phyloP scores from a whole-genome alignment of 1,140 invertebrate species.

The Drosophila repleta region DNA sequence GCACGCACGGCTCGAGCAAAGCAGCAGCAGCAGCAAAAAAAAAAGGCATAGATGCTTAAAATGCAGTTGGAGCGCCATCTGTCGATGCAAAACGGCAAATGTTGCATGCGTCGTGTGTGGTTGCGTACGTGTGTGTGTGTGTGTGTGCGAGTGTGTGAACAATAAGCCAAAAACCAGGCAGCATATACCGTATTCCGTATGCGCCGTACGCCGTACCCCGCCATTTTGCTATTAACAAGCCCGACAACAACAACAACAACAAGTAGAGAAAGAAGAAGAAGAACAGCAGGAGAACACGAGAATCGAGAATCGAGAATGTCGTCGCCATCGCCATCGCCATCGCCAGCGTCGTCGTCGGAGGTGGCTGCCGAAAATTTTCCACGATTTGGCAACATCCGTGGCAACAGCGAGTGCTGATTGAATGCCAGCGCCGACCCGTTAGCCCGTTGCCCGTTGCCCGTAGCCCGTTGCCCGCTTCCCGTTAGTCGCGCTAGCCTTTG shows the following conservation, averaged over 20 bases:
- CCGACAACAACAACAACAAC: constrained; percentile 16
- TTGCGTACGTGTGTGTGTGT: constrained; percentile 12
- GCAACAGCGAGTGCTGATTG: constrained; percentile 41
- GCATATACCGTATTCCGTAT: not conserved
- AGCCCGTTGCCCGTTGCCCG: not conserved
- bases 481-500: constrained; percentile 17
- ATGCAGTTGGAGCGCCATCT: constrained; percentile 47
- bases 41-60: constrained; percentile 24
- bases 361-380: constrained; percentile 57
- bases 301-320: constrained; percentile 35
- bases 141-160: constrained; percentile 23
- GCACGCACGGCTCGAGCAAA: not conserved
- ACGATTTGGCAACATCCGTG: constrained; percentile 53
- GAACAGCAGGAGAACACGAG: constrained; percentile 10
- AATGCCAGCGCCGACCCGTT: constrained; percentile 17
- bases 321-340: constrained; percentile 5
- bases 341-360: constrained; percentile 12
- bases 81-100: constrained; percentile 42
- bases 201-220: constrained; percentile 10
- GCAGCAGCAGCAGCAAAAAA: not conserved
- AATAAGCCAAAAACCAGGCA: constrained; percentile 35
- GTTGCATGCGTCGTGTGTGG: not conserved
- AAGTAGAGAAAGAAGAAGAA: constrained; percentile 4
- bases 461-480: not conserved
- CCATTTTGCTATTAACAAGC: constrained; percentile 45